Evolutionary conservation across 2,113 vertebrate genomes (phyloP), one percentile per base, ranked within the genome.

Genomic region (Salminus brasiliensis): DNA sequence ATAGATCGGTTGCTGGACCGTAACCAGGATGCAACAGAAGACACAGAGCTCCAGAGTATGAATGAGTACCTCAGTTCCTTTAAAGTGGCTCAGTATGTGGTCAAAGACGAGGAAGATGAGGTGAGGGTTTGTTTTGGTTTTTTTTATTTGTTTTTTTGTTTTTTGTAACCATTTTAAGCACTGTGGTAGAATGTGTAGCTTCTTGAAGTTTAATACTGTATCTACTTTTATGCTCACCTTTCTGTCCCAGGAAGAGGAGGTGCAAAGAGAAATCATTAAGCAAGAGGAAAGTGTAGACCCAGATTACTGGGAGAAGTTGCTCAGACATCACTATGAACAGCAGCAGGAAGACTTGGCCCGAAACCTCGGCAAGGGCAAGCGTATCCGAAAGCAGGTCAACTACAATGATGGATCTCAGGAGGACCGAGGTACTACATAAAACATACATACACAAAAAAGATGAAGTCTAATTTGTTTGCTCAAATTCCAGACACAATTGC

Each of bases 331-430:
- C 85, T 98, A 99, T 60, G 97, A 99, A 89, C 97, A 99, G 88
- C 97, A 99, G 75, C 97, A 99, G 90, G 97, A 99, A 84, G 97
- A 99, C 86, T 91, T 99, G 83, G 97, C 97, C 55, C 94, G 97
- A 36, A 99, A 99, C 85, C 92, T 99, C 86, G 97, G 97, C 84
- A 99, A 99, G 91, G 97, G 97, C 87, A 99, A 99, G 85, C 93
- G 97, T 29, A 98, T 99, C 82, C 97, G 97, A 88, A 99, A 99
- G 87, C 97, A 99, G 91, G 97, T 99, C 85, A 99, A 99, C 94
- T 99, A 99, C 94, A 99, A 99, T 2, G 97, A 99, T 75, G 96
- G 96, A 52, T 97, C 97, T 0, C 97, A 98, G 81, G 97, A 99
- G 88, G 97, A 99, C 88, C 87, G 96, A 95, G 97, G 97, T 96